Evolutionary conservation across 1,140 invertebrate genomes (phyloP), one percentile per base, ranked within the genome.

Genomic region (Heliconius hermathena): DNA sequence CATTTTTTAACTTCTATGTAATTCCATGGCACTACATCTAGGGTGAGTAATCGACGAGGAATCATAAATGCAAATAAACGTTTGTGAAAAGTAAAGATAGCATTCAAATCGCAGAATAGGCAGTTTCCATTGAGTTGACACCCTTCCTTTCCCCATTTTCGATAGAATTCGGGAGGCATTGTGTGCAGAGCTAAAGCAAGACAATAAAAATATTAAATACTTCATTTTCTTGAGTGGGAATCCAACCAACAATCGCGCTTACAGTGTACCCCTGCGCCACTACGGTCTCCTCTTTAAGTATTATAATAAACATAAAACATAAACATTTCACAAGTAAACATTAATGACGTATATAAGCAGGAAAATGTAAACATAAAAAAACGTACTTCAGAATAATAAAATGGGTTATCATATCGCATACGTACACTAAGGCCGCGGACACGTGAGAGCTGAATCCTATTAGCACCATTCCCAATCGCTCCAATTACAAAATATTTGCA

Each of bases 401-500:
- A 71, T 76, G 26, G 60, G 75, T 76, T 76, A 76, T 76, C 60
- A 66, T 76, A 76, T 76, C 33, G 26, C 22, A 29, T 66, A 22
- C 54, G 54, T 57, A 66, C 57, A 5, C 33, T 6, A 66, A 81
- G 83, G 85, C 77, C 83, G 77, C 46, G 73, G 78, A 80, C 83
- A 83, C 81, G 84, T 85, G 78, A 85, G 76, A 74, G 74, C 46
- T 84, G 78, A 81, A 85, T 85, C 80, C 77, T 76, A 84, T 84
- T 83, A 79, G 76, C 79, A 84, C 80, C 76, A 74, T 75, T 81
- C 52, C 26, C 66, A 66, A 75, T 78, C 76, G 80, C 38, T 78
- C 76, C 76, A 74, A 81, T 81, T 81, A 78, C 76, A 78, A 81
- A 78, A 81, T 81, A 78, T 81, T 81, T 81, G 76, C 80, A 81